Evolutionary conservation across 1,140 invertebrate species (phyloP).

Genomic region (Trichogramma pretiosum): DNA sequence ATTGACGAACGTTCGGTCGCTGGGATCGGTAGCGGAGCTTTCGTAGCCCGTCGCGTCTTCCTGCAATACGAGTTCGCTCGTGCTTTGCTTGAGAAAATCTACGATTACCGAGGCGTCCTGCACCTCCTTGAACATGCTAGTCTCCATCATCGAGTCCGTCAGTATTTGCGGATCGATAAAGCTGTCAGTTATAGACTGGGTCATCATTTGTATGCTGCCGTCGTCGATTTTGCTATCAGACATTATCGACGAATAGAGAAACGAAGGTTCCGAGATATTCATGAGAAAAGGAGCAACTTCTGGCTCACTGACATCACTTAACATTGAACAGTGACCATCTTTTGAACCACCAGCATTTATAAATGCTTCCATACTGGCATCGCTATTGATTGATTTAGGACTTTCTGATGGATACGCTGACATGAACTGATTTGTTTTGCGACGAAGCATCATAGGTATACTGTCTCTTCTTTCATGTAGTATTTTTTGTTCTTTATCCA

Average conservation of each 20-base stretch:
- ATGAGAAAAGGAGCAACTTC: constrained; percentile 32
- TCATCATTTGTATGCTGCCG: constrained; percentile 11
- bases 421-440: constrained; percentile 13
- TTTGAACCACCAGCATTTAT: constrained; percentile 35
- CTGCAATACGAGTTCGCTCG: too few relatives aligned
- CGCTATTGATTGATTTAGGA: constrained; percentile 20
- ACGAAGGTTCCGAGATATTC: constrained; percentile 37
- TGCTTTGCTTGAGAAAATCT: constrained; percentile 14
- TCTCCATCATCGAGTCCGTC: constrained; percentile 38
- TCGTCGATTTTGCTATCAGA: constrained; percentile 21
- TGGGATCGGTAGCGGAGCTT: background rate
- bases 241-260: constrained; percentile 30
- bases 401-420: constrained; percentile 18
- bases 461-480: constrained; percentile 18
- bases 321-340: constrained; percentile 33
- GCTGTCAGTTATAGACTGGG: constrained; percentile 12
- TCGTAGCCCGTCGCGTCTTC: too few relatives aligned
- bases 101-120: constrained; percentile 18
- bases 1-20: constrained; percentile 2
- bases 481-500: constrained; percentile 10
- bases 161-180: constrained; percentile 32
- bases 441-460: constrained; percentile 28
- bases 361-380: constrained; percentile 37
- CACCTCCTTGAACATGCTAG: constrained; percentile 31
- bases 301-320: constrained; percentile 31